Conservation (phyloP, 2,113 vertebrate genomes). For the Amphilophus citrinellus region DNA sequence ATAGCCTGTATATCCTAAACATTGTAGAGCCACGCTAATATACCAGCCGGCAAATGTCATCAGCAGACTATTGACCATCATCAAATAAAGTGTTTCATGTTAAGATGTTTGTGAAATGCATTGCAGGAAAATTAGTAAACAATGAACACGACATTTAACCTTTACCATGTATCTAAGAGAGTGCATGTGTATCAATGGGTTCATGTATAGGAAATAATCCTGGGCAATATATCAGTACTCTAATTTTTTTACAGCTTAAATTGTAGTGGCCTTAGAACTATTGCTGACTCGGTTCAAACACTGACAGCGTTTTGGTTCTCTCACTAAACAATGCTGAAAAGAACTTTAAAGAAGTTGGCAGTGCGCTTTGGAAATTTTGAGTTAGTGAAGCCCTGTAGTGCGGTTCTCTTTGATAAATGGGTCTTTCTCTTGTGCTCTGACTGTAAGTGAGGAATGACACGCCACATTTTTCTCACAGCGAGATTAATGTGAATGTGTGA, state of each 20-base stretch:
- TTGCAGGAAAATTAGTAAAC: background rate
- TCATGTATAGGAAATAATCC: background rate
- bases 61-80: background rate
- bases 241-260: background rate
- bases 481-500: background rate
- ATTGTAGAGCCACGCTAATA: background rate
- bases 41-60: background rate
- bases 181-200: background rate
- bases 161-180: background rate
- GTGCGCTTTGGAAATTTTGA: background rate
- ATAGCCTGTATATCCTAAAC: too few relatives aligned
- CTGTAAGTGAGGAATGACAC: background rate
- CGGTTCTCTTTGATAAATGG: background rate
- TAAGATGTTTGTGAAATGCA: background rate
- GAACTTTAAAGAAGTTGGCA: background rate
- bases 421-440: background rate
- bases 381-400: background rate
- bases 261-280: background rate
- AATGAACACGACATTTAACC: background rate
- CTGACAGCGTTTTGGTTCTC: background rate
- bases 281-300: background rate
- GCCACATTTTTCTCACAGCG: background rate
- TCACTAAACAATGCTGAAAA: background rate
- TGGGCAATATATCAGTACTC: background rate
- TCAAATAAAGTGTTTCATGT: background rate